Conservation (phyloP, 2,888 invertebrate genomes). For the Beris morrisii region DNA sequence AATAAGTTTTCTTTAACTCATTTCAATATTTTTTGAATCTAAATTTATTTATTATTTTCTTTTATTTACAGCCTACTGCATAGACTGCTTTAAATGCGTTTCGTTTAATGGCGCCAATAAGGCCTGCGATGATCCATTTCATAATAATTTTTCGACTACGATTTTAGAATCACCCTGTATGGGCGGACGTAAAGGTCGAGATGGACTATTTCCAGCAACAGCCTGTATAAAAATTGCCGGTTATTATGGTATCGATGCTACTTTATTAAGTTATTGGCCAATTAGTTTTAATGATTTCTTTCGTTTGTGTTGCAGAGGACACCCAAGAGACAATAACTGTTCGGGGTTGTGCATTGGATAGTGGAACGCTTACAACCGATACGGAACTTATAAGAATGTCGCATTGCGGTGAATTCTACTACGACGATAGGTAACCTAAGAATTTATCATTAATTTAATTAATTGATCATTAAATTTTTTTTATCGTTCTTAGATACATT, state of each 20-base stretch:
- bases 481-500: conserved; percentile 68
- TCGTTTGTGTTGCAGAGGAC: conserved; percentile 62
- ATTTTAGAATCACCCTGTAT: conserved; percentile 89
- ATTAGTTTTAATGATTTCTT: not conserved
- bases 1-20: too few relatives aligned
- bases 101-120: conserved; percentile 84
- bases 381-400: conserved; percentile 96
- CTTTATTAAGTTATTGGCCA: not conserved
- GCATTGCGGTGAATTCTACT: conserved; percentile 95
- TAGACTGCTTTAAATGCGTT: conserved; percentile 97
- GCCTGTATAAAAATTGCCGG: conserved; percentile 96
- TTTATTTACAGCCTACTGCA: conserved; percentile 60
- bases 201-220: conserved; percentile 94
- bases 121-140: conserved; percentile 94
- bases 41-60: conserved; percentile 1
- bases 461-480: not conserved
- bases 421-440: conserved; percentile 71
- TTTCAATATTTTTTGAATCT: too few relatives aligned
- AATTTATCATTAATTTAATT: not conserved
- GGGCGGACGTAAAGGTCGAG: conserved; percentile 89
- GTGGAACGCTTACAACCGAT: conserved; percentile 92
- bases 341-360: conserved; percentile 93
- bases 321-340: conserved; percentile 80
- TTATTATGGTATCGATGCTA: conserved; percentile 69
- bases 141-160: conserved; percentile 83